Percentiles rank a stretch among this genome's conserved stretches.
Evolutionary conservation across 2,888 invertebrate species (phyloP).

Genomic region (Rhagonycha lutea): DNA sequence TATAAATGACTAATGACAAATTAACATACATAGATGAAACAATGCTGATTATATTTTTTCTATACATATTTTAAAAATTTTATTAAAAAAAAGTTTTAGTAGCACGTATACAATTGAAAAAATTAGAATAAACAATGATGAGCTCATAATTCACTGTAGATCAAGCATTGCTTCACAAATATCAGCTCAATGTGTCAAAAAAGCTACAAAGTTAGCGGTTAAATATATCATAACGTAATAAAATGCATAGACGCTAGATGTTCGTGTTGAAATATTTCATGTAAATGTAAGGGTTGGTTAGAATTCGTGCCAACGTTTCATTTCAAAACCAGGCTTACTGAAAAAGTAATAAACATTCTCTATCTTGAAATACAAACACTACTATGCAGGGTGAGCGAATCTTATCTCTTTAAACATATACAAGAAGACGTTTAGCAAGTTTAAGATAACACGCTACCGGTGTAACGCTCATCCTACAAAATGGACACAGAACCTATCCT

Average conservation of each 20-base stretch:
- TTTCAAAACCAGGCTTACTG: slow-evolving; percentile 21
- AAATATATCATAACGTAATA: slow-evolving; percentile 25
- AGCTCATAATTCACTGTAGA: slow-evolving; percentile 25
- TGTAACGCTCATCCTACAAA: slow-evolving; percentile 28
- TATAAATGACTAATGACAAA: background rate
- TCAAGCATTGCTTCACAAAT: slow-evolving; percentile 19
- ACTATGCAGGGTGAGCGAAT: slow-evolving; percentile 33
- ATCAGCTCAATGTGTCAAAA: slow-evolving; percentile 15
- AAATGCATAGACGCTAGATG: slow-evolving; percentile 21
- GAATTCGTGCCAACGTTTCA: slow-evolving; percentile 28
- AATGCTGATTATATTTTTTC: background rate
- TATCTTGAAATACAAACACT: slow-evolving; percentile 31
- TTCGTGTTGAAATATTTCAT: slow-evolving; percentile 18
- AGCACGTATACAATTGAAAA: background rate
- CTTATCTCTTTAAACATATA: slow-evolving; percentile 39
- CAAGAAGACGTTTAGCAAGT: slow-evolving; percentile 34
- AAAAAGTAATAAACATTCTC: slow-evolving; percentile 31
- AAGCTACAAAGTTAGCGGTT: slow-evolving; percentile 20
- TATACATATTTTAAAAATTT: background rate
- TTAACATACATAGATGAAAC: background rate
- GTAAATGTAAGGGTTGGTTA: slow-evolving; percentile 12
- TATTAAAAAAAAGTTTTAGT: background rate
- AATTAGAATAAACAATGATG: slow-evolving; percentile 13
- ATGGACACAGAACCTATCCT: slow-evolving; percentile 23
- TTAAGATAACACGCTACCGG: slow-evolving; percentile 30